A percentile compares a stretch with the other conserved stretches of the same genome.
Evolutionary conservation across 2,797 vertebrate species (phyloP).

Genomic region (Tragelaphus oryx): DNA sequence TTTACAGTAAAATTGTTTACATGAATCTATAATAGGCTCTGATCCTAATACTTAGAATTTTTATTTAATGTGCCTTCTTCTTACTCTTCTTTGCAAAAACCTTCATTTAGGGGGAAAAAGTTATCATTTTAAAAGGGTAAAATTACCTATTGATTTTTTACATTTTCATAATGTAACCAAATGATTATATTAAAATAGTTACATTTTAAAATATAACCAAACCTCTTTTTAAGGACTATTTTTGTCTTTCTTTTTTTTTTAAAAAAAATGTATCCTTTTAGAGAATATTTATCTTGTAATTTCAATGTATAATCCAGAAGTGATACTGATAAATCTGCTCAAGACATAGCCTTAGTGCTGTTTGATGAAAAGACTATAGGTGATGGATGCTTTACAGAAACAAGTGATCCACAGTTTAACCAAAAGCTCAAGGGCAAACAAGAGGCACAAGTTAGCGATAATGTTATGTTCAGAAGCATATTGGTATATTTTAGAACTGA

Average conservation of each 20-base stretch:
- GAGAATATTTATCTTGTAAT: not conserved
- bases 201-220: not conserved
- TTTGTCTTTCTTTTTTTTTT: not conserved
- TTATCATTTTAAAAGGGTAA: not conserved
- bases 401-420: not conserved
- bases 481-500: not conserved
- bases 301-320: not conserved
- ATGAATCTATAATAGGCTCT: not conserved
- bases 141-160: not conserved
- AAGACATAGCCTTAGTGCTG: not conserved
- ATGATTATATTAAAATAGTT: not conserved
- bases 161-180: not conserved
- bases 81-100: not conserved
- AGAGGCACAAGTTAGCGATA: not conserved
- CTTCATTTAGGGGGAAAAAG: not conserved
- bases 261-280: not conserved
- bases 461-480: not conserved
- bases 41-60: constrained; percentile 22
- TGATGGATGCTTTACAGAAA: not conserved
- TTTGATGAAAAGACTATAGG: not conserved
- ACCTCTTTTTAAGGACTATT: not conserved
- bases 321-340: not conserved
- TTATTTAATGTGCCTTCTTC: not conserved
- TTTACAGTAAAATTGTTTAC: constrained; percentile 18
- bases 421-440: not conserved